These are phyloP conservation scores for Penaeus japonicus DNA, from an alignment of 1,140 invertebrate species.

Conservation along the genomic window DNA sequence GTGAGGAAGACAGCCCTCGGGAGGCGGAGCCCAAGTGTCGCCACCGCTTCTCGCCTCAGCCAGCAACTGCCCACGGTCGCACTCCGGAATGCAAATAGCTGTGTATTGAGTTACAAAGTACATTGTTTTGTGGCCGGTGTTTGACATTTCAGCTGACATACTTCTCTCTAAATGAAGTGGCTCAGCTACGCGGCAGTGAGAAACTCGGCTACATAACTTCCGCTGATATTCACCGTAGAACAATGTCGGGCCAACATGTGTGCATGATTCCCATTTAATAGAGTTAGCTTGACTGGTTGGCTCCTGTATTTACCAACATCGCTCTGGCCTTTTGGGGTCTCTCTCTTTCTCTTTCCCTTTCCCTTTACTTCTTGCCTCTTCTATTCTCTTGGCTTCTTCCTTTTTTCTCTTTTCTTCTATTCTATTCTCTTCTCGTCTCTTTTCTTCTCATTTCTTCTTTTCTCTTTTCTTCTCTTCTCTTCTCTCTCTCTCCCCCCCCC, in stretches of 20 bases:
- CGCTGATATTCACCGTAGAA: not conserved
- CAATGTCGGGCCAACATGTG: not conserved
- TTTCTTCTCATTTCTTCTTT: too few relatives aligned
- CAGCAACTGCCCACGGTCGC: slow-evolving; percentile 45
- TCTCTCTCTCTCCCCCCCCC: too few relatives aligned
- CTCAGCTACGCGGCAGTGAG: slow-evolving; percentile 31
- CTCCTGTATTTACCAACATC: not conserved
- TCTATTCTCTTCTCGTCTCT: too few relatives aligned
- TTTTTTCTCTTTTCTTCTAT: too few relatives aligned
- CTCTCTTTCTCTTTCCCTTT: too few relatives aligned
- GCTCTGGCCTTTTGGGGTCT: too few relatives aligned
- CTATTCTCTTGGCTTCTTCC: too few relatives aligned
- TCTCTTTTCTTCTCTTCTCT: too few relatives aligned
- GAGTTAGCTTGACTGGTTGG: not conserved
- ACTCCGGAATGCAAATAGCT: slow-evolving; percentile 60
- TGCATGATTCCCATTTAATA: not conserved
- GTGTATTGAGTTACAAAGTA: slow-evolving; percentile 60
- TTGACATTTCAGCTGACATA: slow-evolving; percentile 60
- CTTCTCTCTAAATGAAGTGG: slow-evolving; percentile 58
- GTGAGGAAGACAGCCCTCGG: not conserved
- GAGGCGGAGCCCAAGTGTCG: slow-evolving; percentile 45
- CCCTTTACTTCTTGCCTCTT: too few relatives aligned
- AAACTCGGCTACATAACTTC: slow-evolving; percentile 23
- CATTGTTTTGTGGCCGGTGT: slow-evolving; percentile 60
- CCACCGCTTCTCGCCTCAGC: slow-evolving; percentile 33